Base-by-base conservation (phyloP, 2,888 invertebrate species). In the Agriotes lineatus region DNA sequence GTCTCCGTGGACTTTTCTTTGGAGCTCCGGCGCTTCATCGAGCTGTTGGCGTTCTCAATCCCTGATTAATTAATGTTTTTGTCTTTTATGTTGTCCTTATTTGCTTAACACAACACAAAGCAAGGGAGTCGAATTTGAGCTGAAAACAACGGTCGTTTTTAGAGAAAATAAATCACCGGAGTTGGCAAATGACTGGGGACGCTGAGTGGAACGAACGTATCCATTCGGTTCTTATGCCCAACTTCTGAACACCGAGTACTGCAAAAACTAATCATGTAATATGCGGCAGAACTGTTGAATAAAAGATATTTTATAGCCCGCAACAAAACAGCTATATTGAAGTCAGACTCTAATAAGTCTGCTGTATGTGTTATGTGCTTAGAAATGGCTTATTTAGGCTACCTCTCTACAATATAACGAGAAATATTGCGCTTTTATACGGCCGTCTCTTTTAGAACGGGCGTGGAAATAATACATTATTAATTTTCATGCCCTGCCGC, bases 381-480 rank as follows among this genome's bases (percentile, higher is more conserved):
- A 81, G 80, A 78, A 81, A 81, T 81, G 79, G 80, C 80, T 77
- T 76, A 77, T 77, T 81, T 81, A 79, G 75, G 72, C 75, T 74
- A 74, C 76, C 78, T 76, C 70, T 63, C 67, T 60, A 67, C 67
- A 67, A 70, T 70, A 67, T 67, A 67, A 62, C 69, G 50, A 58
- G 59, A 70, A 70, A 70, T 70, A 70, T 63, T 70, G 70, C 70
- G 33, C 58, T 66, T 67, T 70, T 70, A 61, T 67, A 63, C 62
- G 58, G 22, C 50, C 59, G 30, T 62, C 66, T 66, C 62, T 61
- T 70, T 66, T 58, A 58, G 57, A 62, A 62, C 45, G 30, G 50
- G 42, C 54, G 54, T 54, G 20, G 63, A 63, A 70, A 63, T 67
- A 67, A 70, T 70, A 22, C 70, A 70, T 70, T 70, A 70, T 70